Evolutionary conservation across 2,797 vertebrate species (phyloP), one percentile per base, ranked within the genome.

Genomic region (Falco biarmicus): DNA sequence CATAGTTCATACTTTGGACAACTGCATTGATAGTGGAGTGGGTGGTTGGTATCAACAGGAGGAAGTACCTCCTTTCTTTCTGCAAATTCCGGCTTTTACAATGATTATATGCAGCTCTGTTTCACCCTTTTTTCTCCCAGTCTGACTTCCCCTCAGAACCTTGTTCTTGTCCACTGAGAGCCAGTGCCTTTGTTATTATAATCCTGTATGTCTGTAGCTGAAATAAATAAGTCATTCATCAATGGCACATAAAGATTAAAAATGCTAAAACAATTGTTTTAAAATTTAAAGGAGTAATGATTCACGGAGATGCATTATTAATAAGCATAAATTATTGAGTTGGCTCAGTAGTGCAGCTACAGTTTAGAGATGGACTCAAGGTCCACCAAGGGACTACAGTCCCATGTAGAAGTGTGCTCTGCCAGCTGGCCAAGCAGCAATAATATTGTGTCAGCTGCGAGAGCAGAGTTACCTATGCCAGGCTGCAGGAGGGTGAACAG

Each of bases 271-370:
- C 71, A 94, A 95, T 94, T 84, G 26, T 85, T 97, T 96, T 94
- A 92, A 96, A 95, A 81, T 93, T 94, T 96, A 91, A 95, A 95
- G 60, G 74, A 86, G 53, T 37, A 94, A 84, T 94, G 92, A 89
- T 96, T 95, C 84, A 77, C 80, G 48, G 71, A 73, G 15, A 88
- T 97, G 45, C 24, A 97, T 97, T 97, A 96, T 97, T 97, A 94
- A 97, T 87, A 85, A 87, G 22, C 84, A 96, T 97, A 71, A 93
- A 97, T 97, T 96, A 96, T 94, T 93, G 77, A 96, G 41, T 56
- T 95, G 71, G 48, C 88, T 93, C 18, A 53, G 73, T 85, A 94
- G 82, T 60, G 39, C 56, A 85, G 63, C 54, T 86, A 76, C 34
- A 93, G 91, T 93, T 91, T 88, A 83, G 80, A 94, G 82, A 85